phyloP scores from a whole-genome alignment of 1,140 invertebrate species.

The Mactra quadrangularis region DNA sequence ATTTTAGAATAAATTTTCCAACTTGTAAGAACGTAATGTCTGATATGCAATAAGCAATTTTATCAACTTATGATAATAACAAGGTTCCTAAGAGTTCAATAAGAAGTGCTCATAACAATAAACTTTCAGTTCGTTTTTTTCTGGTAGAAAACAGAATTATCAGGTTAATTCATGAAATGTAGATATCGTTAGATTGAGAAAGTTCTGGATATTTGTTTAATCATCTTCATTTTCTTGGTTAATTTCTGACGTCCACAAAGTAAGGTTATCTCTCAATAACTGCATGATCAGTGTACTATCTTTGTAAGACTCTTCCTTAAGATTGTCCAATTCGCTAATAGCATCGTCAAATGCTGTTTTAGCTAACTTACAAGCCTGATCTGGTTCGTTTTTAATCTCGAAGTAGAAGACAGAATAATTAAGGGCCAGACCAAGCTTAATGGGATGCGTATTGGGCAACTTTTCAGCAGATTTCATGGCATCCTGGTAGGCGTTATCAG shows the following conservation, averaged over 20 bases:
- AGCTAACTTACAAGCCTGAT: constrained; percentile 84
- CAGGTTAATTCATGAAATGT: too few relatives aligned
- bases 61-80: too few relatives aligned
- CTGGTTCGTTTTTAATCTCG: constrained; percentile 98
- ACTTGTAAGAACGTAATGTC: too few relatives aligned
- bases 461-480: constrained; percentile 97
- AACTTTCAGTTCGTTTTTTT: too few relatives aligned
- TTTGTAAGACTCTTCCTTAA: constrained; percentile 99
- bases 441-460: constrained; percentile 97
- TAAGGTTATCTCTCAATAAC: constrained; percentile 99
- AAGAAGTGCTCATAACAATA: too few relatives aligned
- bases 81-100: too few relatives aligned
- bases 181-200: too few relatives aligned
- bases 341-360: constrained; percentile 98
- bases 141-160: too few relatives aligned
- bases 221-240: constrained; percentile 36
- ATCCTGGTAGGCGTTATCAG: constrained; percentile 97
- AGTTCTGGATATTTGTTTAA: too few relatives aligned
- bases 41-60: too few relatives aligned
- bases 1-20: too few relatives aligned
- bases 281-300: constrained; percentile 99
- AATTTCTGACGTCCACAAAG: constrained; percentile 83
- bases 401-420: constrained; percentile 99
- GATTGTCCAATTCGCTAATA: constrained; percentile 98
- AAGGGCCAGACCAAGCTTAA: constrained; percentile 92